Evolutionary conservation across 2,888 invertebrate genomes (phyloP).

Genomic region (Dorcus parallelipipedus): DNA sequence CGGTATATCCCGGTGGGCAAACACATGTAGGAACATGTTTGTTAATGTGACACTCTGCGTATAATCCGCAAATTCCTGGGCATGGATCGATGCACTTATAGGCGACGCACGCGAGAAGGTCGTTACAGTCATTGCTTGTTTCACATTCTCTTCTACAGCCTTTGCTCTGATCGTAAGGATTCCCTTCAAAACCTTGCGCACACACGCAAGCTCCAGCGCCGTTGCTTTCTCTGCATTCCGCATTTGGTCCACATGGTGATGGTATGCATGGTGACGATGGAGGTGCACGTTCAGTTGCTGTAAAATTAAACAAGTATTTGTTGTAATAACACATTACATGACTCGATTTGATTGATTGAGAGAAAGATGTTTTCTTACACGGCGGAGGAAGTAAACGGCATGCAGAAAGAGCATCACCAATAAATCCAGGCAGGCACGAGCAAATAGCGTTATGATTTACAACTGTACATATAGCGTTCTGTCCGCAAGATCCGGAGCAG

Average conservation of each 20-base stretch:
- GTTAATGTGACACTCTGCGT: constrained; percentile 74
- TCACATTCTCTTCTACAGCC: constrained; percentile 79
- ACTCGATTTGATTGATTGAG: not conserved
- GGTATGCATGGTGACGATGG: constrained; percentile 75
- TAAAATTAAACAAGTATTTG: constrained; percentile 27
- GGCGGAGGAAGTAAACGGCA: constrained; percentile 50
- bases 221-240: constrained; percentile 78
- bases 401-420: constrained; percentile 69
- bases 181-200: constrained; percentile 73
- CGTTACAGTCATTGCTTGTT: constrained; percentile 70
- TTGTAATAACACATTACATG: not conserved
- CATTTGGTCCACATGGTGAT: constrained; percentile 82
- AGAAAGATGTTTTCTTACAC: constrained; percentile 38
- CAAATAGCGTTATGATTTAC: constrained; percentile 80
- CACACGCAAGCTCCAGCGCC: constrained; percentile 85
- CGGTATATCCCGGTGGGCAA: constrained; percentile 71
- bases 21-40: constrained; percentile 76
- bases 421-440: constrained; percentile 77
- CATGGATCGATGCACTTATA: constrained; percentile 85
- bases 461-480: constrained; percentile 78
- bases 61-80: constrained; percentile 75
- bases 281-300: constrained; percentile 62
- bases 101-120: constrained; percentile 70
- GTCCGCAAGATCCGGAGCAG: constrained; percentile 76
- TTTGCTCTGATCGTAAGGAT: constrained; percentile 68